These are phyloP conservation scores for Mesodorylaimus sp. DNA, from an alignment of 2,888 invertebrate species.

Conservation along the genomic window DNA sequence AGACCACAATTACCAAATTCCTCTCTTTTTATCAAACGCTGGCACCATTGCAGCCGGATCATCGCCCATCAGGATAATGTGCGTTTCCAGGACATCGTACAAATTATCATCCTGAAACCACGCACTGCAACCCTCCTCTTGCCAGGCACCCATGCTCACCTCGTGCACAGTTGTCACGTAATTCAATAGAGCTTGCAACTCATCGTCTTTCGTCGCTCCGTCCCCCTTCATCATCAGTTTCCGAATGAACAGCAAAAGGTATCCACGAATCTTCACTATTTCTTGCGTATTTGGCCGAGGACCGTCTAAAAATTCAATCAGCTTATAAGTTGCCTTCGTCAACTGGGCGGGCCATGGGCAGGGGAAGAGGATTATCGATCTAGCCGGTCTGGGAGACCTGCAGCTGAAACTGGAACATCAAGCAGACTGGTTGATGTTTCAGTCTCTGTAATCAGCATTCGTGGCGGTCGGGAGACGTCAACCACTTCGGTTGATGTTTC, in stretches of 20 bases:
- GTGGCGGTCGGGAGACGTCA: too few species aligned
- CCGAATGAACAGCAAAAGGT: constrained; percentile 81
- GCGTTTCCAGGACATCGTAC: constrained; percentile 88
- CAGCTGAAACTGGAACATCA: too few species aligned
- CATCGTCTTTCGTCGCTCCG: constrained; percentile 92
- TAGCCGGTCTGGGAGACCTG: too few species aligned
- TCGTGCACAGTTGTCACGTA: constrained; percentile 93
- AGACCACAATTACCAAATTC: constrained; percentile 42
- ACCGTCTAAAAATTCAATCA: constrained; percentile 53
- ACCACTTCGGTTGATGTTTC: too few species aligned
- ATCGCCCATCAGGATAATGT: constrained; percentile 90
- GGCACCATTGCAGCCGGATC: constrained; percentile 92
- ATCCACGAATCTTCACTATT: constrained; percentile 76
- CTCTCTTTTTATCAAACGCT: constrained; percentile 89
- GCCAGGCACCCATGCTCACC: too few species aligned
- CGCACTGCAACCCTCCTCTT: too few species aligned
- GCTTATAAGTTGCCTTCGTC: too few species aligned
- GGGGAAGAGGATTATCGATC: too few species aligned
- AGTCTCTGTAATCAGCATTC: too few species aligned
- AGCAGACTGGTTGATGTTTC: too few species aligned
- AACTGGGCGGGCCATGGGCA: too few species aligned
- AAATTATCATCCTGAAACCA: constrained; percentile 70
- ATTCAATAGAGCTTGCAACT: constrained; percentile 91
- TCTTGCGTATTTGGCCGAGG: constrained; percentile 82
- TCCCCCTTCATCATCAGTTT: constrained; percentile 90